Evolutionary conservation across 2,113 vertebrate genomes (phyloP).

Genomic region (Plecotus auritus): DNA sequence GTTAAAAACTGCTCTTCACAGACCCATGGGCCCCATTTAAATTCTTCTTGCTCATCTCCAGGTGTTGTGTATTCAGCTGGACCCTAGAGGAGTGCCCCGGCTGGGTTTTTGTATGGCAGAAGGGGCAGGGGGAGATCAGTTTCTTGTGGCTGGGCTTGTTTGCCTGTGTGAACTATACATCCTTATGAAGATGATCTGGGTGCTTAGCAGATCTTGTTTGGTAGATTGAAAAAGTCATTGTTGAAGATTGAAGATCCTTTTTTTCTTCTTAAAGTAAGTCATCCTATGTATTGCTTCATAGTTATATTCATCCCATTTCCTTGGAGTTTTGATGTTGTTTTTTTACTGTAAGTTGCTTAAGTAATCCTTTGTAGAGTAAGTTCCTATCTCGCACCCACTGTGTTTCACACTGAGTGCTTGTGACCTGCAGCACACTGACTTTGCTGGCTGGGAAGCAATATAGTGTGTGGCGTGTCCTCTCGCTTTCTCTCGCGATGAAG

Average conservation of each 20-base stretch:
- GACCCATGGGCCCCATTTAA: not conserved
- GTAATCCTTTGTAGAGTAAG: slow-evolving; percentile 71
- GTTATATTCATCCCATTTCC: slow-evolving; percentile 57
- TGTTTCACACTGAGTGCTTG: slow-evolving; percentile 26
- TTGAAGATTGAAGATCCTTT: not conserved
- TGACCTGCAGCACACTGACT: slow-evolving; percentile 65
- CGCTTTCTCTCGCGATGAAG: not conserved
- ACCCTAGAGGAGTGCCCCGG: slow-evolving; percentile 9
- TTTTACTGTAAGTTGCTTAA: slow-evolving; percentile 73
- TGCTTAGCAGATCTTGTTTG: not conserved
- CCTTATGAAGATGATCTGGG: not conserved
- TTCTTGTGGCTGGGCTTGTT: slow-evolving; percentile 1
- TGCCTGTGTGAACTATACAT: not conserved
- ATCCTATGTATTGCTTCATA: not conserved
- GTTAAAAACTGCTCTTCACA: slow-evolving; percentile 67
- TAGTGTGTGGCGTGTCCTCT: not conserved
- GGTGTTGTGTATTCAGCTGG: slow-evolving; percentile 39
- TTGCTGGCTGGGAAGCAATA: slow-evolving; percentile 39
- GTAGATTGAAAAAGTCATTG: slow-evolving; percentile 23
- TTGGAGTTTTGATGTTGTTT: slow-evolving; percentile 67
- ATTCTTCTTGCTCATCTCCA: slow-evolving; percentile 61
- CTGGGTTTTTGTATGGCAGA: slow-evolving; percentile 18
- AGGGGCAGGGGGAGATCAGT: not conserved
- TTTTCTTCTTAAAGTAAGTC: not conserved
- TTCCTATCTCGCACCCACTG: slow-evolving; percentile 44